Conservation (phyloP, 92 coral and sea anemone species). For the Actinostola sp. region DNA sequence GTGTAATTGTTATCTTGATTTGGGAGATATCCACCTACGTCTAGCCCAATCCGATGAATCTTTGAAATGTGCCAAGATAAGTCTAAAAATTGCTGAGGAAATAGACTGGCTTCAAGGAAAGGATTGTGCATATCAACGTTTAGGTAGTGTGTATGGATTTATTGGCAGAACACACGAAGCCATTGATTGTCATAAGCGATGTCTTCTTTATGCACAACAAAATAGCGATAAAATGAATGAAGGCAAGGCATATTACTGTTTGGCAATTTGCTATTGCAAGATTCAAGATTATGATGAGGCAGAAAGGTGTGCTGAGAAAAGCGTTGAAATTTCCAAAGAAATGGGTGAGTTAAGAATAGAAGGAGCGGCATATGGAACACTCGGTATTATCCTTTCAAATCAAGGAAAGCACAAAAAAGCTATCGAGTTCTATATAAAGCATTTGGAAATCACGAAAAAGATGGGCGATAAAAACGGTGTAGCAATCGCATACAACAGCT, state of each 20-base stretch:
- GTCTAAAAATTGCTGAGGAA: neutral
- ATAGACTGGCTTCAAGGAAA: neutral
- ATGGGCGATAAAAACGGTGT: neutral
- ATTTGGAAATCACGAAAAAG: neutral
- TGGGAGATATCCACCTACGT: neutral
- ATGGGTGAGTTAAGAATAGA: neutral
- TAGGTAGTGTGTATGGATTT: neutral
- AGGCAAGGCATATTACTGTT: neutral
- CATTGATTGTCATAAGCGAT: neutral
- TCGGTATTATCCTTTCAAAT: neutral
- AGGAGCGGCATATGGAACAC: neutral
- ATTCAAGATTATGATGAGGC: conserved; percentile 1
- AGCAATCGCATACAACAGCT: neutral
- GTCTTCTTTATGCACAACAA: neutral
- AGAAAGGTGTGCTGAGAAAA: neutral
- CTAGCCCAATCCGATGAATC: neutral
- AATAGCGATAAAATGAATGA: neutral
- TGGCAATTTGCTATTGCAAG: neutral
- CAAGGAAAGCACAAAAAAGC: neutral
- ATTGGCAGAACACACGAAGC: conserved; percentile 3
- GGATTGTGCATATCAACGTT: neutral
- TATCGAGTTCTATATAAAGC: neutral
- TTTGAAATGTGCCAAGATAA: neutral
- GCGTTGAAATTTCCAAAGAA: conserved; percentile 2
- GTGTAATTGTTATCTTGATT: neutral